phyloP scores from a whole-genome alignment of 2,888 invertebrate species.

The Acrobasis repandana region DNA sequence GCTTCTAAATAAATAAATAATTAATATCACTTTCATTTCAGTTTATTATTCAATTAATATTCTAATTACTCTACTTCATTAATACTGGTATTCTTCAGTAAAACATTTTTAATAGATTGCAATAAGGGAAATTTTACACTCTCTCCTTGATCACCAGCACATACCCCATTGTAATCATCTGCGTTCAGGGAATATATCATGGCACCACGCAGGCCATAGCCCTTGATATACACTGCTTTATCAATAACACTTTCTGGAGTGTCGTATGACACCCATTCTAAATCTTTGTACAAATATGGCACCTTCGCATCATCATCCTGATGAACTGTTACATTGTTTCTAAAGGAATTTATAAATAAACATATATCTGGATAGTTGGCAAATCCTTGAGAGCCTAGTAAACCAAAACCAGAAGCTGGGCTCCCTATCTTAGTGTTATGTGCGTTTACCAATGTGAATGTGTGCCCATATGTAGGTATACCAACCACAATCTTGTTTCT shows the following conservation, averaged over 20 bases:
- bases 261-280: slow-evolving; percentile 94
- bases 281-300: slow-evolving; percentile 87
- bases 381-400: slow-evolving; percentile 87
- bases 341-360: slow-evolving; percentile 81
- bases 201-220: slow-evolving; percentile 87
- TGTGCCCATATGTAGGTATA: slow-evolving; percentile 94
- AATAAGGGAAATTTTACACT: slow-evolving; percentile 46
- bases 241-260: slow-evolving; percentile 86
- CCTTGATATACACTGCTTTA: slow-evolving; percentile 86
- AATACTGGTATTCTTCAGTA: slow-evolving; percentile 34
- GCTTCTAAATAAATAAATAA: slow-evolving; percentile 19
- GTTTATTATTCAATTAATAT: slow-evolving; percentile 13
- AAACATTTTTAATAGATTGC: slow-evolving; percentile 48
- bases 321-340: slow-evolving; percentile 67
- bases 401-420: slow-evolving; percentile 87
- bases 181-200: slow-evolving; percentile 93
- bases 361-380: slow-evolving; percentile 88
- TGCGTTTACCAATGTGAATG: slow-evolving; percentile 87
- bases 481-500: slow-evolving; percentile 91
- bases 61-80: slow-evolving; percentile 10
- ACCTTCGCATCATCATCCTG: slow-evolving; percentile 88
- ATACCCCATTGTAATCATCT: slow-evolving; percentile 88
- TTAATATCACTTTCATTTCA: neutral
- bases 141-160: slow-evolving; percentile 49
- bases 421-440: slow-evolving; percentile 86